These are phyloP conservation scores for Crematogaster levior DNA, from an alignment of 2,888 invertebrate genomes.

Conservation along the genomic window DNA sequence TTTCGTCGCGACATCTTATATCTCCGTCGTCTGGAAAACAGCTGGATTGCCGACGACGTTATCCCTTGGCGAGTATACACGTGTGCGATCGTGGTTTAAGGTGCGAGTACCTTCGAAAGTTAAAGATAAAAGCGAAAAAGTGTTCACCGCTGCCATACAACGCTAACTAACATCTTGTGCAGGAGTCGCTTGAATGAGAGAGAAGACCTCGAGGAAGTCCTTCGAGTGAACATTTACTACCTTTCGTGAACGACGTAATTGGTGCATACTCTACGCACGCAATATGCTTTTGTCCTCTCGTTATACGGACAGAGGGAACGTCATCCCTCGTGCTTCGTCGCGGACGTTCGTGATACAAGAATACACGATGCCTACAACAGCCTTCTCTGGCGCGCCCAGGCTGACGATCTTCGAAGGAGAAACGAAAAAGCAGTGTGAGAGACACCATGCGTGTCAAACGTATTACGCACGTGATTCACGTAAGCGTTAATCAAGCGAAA, in stretches of 20 bases:
- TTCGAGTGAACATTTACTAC: conserved; percentile 44
- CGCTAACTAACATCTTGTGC: conserved; percentile 42
- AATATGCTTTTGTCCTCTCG: conserved; percentile 19
- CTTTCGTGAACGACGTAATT: conserved; percentile 28
- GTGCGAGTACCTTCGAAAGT: conserved; percentile 35
- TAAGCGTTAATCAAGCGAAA: conserved; percentile 18
- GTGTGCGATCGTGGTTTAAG: conserved; percentile 13
- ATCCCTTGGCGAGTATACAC: background rate
- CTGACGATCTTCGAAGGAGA: conserved; percentile 20
- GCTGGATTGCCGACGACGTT: conserved; percentile 8
- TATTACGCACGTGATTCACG: background rate
- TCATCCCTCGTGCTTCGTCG: background rate
- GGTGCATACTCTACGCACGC: conserved; percentile 38
- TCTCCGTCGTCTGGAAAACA: background rate
- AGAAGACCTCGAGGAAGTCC: conserved; percentile 16
- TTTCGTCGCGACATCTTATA: background rate
- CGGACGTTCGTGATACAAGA: background rate
- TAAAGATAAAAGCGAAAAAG: conserved; percentile 43
- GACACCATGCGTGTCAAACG: background rate
- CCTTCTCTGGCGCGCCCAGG: background rate
- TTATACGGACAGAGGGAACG: background rate
- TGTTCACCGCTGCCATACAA: conserved; percentile 22
- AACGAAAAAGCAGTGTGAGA: conserved; percentile 9
- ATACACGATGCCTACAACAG: background rate
- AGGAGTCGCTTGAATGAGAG: conserved; percentile 14